Evolutionary conservation across 2,113 vertebrate genomes (phyloP).

Genomic region (Halichoeres trimaculatus): DNA sequence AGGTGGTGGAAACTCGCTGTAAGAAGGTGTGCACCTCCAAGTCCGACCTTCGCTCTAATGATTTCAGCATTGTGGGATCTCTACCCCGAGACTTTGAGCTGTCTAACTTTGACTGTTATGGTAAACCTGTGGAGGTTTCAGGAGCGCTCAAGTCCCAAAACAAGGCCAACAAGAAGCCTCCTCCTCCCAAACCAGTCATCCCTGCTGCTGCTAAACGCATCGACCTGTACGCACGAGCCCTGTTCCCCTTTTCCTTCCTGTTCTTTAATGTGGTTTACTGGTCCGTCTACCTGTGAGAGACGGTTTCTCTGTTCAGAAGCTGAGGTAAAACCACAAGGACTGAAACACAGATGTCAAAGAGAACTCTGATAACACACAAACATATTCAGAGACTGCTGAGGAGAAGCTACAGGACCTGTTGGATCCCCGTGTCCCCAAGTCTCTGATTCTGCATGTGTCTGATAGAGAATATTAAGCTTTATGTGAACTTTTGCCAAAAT

Average conservation of each 20-base stretch:
- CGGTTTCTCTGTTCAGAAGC: neutral
- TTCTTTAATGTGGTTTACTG: conserved; percentile 99
- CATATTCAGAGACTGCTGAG: neutral
- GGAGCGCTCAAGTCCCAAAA: conserved; percentile 90
- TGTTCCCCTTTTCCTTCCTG: conserved; percentile 96
- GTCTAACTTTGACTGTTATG: conserved; percentile 99
- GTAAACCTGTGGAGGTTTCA: conserved; percentile 93
- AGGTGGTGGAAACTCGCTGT: conserved; percentile 96
- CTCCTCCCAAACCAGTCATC: conserved; percentile 95
- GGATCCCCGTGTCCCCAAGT: neutral
- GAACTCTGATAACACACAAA: neutral
- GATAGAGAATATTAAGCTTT: conserved; percentile 5
- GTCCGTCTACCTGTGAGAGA: conserved; percentile 92
- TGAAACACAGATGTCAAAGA: neutral
- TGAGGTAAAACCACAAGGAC: too few relatives aligned
- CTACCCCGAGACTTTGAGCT: conserved; percentile 98
- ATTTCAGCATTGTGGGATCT: conserved; percentile 99
- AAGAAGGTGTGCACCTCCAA: conserved; percentile 99
- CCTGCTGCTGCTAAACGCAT: conserved; percentile 95
- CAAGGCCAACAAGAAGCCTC: conserved; percentile 94
- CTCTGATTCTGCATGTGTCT: conserved; percentile 39
- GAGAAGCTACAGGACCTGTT: neutral
- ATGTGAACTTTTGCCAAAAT: conserved; percentile 6
- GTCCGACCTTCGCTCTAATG: conserved; percentile 95
- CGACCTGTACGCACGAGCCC: conserved; percentile 94